Conservation (phyloP, 2,113 vertebrate species). For the Calyptomena viridis region DNA sequence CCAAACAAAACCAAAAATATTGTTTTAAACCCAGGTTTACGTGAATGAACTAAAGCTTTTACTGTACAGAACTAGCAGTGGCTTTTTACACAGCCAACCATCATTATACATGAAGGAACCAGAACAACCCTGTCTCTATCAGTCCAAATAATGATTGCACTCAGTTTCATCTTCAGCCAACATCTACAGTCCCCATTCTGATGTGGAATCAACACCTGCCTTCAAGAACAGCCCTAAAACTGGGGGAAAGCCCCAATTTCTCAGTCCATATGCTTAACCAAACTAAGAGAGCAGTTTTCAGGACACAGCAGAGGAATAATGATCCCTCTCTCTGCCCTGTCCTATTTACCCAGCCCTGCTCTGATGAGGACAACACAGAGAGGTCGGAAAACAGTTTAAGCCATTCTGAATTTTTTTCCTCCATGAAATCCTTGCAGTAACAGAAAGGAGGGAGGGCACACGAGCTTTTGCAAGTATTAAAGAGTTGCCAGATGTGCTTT, state of each 20-base stretch:
- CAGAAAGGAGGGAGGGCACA: not conserved
- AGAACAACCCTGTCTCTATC: not conserved
- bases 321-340: not conserved
- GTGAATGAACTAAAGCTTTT: not conserved
- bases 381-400: not conserved
- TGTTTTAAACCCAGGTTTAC: not conserved
- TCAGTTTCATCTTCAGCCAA: not conserved
- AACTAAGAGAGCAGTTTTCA: not conserved
- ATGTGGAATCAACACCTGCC: accelerated
- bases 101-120: not conserved
- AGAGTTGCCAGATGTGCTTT: not conserved
- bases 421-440: not conserved
- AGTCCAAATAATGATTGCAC: not conserved
- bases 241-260: not conserved
- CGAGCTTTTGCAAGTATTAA: not conserved
- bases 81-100: not conserved
- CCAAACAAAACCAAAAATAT: not conserved
- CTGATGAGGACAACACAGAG: not conserved
- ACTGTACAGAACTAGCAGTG: not conserved
- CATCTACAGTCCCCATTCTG: not conserved
- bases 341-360: not conserved
- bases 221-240: not conserved
- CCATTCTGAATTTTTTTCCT: not conserved
- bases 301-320: not conserved
- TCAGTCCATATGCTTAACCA: not conserved